Evolutionary conservation across 2,113 vertebrate species (phyloP).

Genomic region (Tretioscincus oriximinensis): DNA sequence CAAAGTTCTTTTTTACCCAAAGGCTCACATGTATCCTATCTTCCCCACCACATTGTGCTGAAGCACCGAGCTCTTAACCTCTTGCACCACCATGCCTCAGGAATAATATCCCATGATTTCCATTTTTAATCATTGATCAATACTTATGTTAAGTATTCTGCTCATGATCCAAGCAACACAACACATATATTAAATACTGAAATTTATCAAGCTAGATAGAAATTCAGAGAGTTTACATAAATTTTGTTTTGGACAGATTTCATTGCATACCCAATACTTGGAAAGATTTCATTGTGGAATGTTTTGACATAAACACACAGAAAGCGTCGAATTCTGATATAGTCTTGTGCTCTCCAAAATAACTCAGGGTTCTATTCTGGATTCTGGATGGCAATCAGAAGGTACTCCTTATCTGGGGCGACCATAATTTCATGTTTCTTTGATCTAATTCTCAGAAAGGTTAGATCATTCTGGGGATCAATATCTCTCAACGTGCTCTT

Average conservation of each 20-base stretch:
- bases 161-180: not conserved
- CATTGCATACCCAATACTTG: not conserved
- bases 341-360: not conserved
- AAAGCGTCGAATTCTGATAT: conserved; percentile 15
- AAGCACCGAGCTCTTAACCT: too few relatives aligned
- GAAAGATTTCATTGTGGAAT: conserved; percentile 16
- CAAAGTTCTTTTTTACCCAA: too few relatives aligned
- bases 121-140: not conserved
- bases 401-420: conserved; percentile 80
- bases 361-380: conserved; percentile 61
- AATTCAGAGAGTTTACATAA: not conserved
- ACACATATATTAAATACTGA: conserved; percentile 1
- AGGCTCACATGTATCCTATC: too few relatives aligned
- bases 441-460: conserved; percentile 80
- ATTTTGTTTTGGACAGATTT: not conserved
- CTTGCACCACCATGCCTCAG: too few relatives aligned
- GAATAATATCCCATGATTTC: not conserved
- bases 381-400: conserved; percentile 85
- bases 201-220: conserved; percentile 40
- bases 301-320: conserved; percentile 9
- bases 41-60: too few relatives aligned
- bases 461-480: conserved; percentile 88
- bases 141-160: conserved; percentile 15
- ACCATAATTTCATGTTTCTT: conserved; percentile 90
- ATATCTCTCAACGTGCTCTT: conserved; percentile 80